Base-by-base conservation (phyloP, 1,140 invertebrate species). In the Ceratoteleas bidentatus region DNA sequence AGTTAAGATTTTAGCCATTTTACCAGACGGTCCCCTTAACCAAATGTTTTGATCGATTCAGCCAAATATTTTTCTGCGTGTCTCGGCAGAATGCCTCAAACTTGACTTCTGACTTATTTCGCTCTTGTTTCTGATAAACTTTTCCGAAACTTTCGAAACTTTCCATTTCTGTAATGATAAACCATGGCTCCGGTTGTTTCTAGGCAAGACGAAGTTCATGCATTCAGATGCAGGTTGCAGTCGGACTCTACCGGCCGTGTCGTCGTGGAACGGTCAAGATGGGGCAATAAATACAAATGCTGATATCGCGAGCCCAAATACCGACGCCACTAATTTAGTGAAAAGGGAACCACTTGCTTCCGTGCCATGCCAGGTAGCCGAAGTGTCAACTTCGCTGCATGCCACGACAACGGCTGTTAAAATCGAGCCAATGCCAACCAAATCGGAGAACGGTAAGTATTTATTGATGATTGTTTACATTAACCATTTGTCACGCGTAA, bases 321-420 rank as follows among this genome's bases (percentile, higher is more conserved):
- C 75, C 58, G 86, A 80, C 57, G 52, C 76, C 36, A 86, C 64
- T 58, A 88, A 84, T 64, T 70, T 88, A 49, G 92, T 94, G 7
- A 94, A 94, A 85, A 92, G 93, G 45, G 93, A 94, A 86, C 93
- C 93, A 10, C 84, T 92, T 52, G 80, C 88, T 52, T 90, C 90
- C 47, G 89, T 90, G 58, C 92, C 92, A 13, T 94, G 93, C 84
- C 94, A 94, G 89, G 93, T 94, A 57, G 93, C 93, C 58, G 94
- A 94, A 85, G 93, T 94, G n/a, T 93, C 93, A 10, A 94, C 93
- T 32, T 94, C 93, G 61, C 92, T 92, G 75, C 92, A 93, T 68
- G 90, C 93, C 13, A 88, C 91, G 69, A 85, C 91, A 66, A 88
- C 90, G 66, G 86, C 91, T 5, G 89, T 90, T 15, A 90, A 90